Evolutionary conservation across 2,113 vertebrate species (phyloP).

Genomic region (Spilogale gracilis): DNA sequence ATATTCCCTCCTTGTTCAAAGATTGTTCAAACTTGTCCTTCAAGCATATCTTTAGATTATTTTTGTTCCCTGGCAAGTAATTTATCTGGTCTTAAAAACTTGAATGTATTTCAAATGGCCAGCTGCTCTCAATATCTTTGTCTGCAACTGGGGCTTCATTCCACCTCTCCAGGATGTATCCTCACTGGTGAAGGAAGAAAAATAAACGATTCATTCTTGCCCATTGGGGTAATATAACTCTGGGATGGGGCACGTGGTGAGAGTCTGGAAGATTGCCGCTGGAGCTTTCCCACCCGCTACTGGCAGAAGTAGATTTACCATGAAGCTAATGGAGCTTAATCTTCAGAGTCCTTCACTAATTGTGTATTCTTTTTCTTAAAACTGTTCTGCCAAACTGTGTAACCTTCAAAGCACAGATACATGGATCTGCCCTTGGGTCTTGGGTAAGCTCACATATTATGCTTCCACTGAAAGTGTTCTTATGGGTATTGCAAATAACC

Average conservation of each 20-base stretch:
- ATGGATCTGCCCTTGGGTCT: slow-evolving; percentile 8
- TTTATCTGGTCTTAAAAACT: slow-evolving; percentile 25
- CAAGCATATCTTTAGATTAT: slow-evolving; percentile 1
- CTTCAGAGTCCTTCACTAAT: slow-evolving; percentile 20
- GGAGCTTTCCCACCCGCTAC: neutral
- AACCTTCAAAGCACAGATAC: slow-evolving; percentile 31
- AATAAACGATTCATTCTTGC: neutral
- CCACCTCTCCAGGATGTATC: neutral
- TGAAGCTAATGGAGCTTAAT: neutral
- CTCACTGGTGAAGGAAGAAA: neutral
- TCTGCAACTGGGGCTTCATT: neutral
- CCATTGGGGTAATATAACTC: neutral
- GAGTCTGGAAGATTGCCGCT: neutral
- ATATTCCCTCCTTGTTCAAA: slow-evolving; percentile 9
- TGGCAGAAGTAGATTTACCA: neutral
- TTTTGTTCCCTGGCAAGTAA: slow-evolving; percentile 21
- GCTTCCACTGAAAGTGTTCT: neutral
- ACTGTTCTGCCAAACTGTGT: slow-evolving; percentile 24
- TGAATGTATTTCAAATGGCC: slow-evolving; percentile 24
- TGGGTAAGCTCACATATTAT: neutral
- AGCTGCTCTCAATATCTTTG: slow-evolving; percentile 29
- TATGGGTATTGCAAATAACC: neutral
- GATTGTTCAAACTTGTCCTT: slow-evolving; percentile 39
- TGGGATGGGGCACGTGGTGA: neutral
- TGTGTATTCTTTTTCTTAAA: slow-evolving; percentile 57